Evolutionary conservation across 2,113 vertebrate genomes (phyloP), one percentile per base, ranked within the genome.

Genomic region (Corvus hawaiiensis): DNA sequence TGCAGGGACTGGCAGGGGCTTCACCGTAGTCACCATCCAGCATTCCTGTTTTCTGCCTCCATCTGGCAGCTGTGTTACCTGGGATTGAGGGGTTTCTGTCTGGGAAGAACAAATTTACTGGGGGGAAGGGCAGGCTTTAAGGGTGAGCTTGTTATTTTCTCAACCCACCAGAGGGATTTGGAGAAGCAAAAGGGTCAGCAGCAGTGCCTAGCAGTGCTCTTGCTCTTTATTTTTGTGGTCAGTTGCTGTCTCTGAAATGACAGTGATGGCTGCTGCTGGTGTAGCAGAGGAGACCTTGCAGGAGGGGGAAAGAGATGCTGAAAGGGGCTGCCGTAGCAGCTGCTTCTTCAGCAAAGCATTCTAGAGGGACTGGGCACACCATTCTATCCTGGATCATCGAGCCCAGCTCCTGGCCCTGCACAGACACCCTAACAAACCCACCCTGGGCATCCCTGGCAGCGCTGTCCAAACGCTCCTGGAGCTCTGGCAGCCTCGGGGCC

Each of bases 401-500:
- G 48, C 9, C 7, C 69, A 39, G 0, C 23, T 0, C 10, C 6
- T 48, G 46, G 1, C 37, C 21, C 21, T 69, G 21, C 55, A 3
- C 79, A 69, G n/a, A 43, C 55, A 3, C 14, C 48, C 30, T 71
- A 43, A 4, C 41, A 90, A 7, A 3, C 48, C 46, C 39, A 46
- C 16, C 54, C n/a, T 54, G 39, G 0, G 6, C 51, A 48, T 56
- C n/a, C n/a, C 69, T 48, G 15, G 3, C 2, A 81, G 18, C 0
- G 0, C 0, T 68, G 46, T 6, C 24, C 46, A 61, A 54, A 4
- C 0, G 0, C 24, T 55, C 26, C 48, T 48, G 39, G n/a, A 83
- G 71, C 71, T 83, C n/a, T 76, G 71, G n/a, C 69, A 89, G 62
- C 54, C 69, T 15, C 3, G 1, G 54, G n/a, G 54, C 78, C 0